These are phyloP conservation scores for Punctoribates punctum DNA, from an alignment of 2,888 invertebrate species.

Conservation along the genomic window DNA sequence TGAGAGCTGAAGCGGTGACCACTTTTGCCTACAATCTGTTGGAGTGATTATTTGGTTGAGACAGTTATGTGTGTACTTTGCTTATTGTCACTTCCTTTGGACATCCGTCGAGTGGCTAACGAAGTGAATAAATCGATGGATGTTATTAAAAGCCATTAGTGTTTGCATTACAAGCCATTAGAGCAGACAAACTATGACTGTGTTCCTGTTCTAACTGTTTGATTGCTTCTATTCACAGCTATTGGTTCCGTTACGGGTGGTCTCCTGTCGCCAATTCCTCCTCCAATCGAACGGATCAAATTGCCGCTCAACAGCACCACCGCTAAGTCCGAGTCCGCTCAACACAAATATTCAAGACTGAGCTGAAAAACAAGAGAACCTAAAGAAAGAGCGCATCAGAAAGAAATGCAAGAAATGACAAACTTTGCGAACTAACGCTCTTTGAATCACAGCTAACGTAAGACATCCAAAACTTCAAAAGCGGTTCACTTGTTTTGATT, in stretches of 20 bases:
- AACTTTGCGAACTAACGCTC: too few relatives aligned
- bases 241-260: slow-evolving; percentile 36
- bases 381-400: neutral
- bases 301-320: slow-evolving; percentile 24
- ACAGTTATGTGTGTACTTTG: neutral
- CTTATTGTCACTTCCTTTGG: slow-evolving; percentile 29
- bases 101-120: slow-evolving; percentile 32
- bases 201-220: slow-evolving; percentile 34
- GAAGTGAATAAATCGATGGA: slow-evolving; percentile 33
- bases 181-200: neutral
- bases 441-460: neutral
- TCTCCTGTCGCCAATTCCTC: slow-evolving; percentile 31
- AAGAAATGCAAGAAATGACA: slow-evolving; percentile 15
- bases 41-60: neutral
- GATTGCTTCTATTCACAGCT: neutral
- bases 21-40: neutral
- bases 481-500: slow-evolving; percentile 14
- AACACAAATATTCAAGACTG: neutral
- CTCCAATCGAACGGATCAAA: neutral
- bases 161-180: slow-evolving; percentile 22
- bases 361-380: neutral
- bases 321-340: neutral
- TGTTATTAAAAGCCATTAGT: slow-evolving; percentile 37
- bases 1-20: neutral
- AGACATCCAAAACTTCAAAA: neutral